Evolutionary conservation across 2,888 invertebrate species (phyloP), one percentile per base, ranked within the genome.

Genomic region (Epicampocera succincta): DNA sequence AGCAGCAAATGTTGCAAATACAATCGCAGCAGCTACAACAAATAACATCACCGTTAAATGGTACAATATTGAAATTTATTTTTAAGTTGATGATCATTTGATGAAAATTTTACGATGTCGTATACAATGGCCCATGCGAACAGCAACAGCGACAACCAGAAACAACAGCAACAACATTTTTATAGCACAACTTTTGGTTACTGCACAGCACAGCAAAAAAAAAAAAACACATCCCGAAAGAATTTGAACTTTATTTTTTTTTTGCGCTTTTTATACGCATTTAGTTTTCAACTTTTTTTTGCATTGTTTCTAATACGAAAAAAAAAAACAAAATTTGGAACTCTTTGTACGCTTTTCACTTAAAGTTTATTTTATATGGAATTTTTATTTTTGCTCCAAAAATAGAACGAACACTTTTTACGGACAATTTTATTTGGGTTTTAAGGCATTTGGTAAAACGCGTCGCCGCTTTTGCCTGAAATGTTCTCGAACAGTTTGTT

Each of bases 1-100:
- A 68, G 69, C 74, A 66, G 61, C 52, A 72, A 79, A 75, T 68
- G 58, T 60, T 61, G 76, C 72, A 42, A 78, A 58, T 60, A 66
- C 4, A 25, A 68, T 2, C 19, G 50, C 50, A 60, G 48, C 61
- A 52, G 61, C 75, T 42, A 44, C 71, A 78, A 65, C 78, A 83
- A 78, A 74, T 74, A 71, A 58, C 71, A 77, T 72, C 76, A 88
- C 89, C 88, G 90, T 89, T 90, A 89, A 89, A 87, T 88, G 86
- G 85, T 87, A 87, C 89, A 88, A 87, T 88, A 89, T 89, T 87
- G 88, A 87, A 87, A 88, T 89, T 88, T 88, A 87, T 87, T 88
- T 87, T 85, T 86, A 86, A 86, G 86, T 85, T 85, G 86, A 85
- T 84, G 81, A 84, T 83, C 84, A 85, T 86, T 84, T 85, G 85